Conservation (phyloP, 2,888 invertebrate genomes). For the Rotaria socialis region DNA sequence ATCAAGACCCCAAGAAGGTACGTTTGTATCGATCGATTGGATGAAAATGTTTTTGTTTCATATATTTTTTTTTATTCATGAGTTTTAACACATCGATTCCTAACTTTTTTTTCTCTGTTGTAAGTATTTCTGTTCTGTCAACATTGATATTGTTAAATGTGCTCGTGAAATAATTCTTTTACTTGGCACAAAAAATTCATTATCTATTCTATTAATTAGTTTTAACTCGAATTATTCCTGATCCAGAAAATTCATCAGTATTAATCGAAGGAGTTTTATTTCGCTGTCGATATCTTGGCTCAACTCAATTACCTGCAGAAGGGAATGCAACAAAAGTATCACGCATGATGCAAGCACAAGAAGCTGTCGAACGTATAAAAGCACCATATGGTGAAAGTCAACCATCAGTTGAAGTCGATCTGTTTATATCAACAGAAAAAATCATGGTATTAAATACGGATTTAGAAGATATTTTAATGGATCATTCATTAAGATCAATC, state of each 20-base stretch:
- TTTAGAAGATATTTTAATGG: conserved; percentile 97
- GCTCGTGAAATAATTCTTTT: background rate
- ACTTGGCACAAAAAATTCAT: background rate
- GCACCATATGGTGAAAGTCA: conserved; percentile 96
- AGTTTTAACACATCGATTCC: background rate
- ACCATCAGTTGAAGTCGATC: conserved; percentile 96
- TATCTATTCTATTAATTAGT: background rate
- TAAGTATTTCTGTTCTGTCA: background rate
- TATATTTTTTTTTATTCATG: background rate
- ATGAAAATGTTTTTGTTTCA: background rate
- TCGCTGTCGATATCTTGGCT: conserved; percentile 91
- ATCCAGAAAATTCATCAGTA: conserved; percentile 72
- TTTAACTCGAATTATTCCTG: conserved; percentile 30
- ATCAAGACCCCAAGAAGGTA: background rate
- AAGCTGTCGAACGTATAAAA: conserved; percentile 96
- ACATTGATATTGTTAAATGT: background rate
- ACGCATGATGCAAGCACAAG: conserved; percentile 98
- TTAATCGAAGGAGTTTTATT: conserved; percentile 97
- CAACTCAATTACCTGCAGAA: conserved; percentile 70
- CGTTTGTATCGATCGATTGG: background rate
- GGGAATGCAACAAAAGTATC: conserved; percentile 97
- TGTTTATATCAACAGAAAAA: conserved; percentile 99
- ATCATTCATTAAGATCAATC: conserved; percentile 93
- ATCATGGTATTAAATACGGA: conserved; percentile 99
- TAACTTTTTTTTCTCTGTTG: background rate